Conservation (phyloP, 2,888 invertebrate species). For the Phalera bucephala region DNA sequence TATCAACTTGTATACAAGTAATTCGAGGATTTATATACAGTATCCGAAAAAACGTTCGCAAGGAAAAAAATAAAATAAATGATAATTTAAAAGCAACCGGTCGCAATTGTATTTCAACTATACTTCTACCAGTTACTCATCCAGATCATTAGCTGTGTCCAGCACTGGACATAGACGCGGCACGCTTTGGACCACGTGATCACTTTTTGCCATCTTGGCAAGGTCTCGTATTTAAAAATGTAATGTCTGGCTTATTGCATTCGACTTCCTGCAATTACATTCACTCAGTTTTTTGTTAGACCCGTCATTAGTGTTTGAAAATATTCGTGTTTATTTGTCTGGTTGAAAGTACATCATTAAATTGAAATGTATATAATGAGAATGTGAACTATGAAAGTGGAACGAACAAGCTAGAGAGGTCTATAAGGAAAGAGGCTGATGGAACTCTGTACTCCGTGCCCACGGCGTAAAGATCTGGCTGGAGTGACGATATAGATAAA, state of each 20-base stretch:
- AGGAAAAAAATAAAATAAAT: neutral
- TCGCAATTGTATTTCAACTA: neutral
- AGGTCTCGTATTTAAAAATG: neutral
- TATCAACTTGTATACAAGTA: too few species aligned
- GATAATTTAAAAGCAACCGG: neutral
- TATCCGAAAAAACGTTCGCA: too few species aligned
- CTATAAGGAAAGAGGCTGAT: too few species aligned
- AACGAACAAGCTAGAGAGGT: too few species aligned
- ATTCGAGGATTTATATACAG: too few species aligned
- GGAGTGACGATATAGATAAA: too few species aligned
- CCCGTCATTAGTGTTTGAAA: neutral
- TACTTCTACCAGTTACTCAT: neutral
- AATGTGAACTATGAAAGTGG: too few species aligned
- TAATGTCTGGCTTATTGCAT: neutral
- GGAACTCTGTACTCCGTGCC: too few species aligned
- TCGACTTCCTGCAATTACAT: slow-evolving; percentile 1
- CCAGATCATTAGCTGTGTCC: neutral
- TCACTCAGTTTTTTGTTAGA: neutral
- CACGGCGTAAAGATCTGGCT: too few species aligned
- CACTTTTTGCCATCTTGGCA: neutral
- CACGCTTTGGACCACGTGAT: neutral
- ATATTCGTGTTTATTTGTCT: slow-evolving; percentile 5
- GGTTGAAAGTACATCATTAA: too few species aligned
- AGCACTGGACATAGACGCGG: neutral
- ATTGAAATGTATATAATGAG: too few species aligned